Base-by-base conservation (phyloP, 2,113 vertebrate species). In the Bubo bubo region DNA sequence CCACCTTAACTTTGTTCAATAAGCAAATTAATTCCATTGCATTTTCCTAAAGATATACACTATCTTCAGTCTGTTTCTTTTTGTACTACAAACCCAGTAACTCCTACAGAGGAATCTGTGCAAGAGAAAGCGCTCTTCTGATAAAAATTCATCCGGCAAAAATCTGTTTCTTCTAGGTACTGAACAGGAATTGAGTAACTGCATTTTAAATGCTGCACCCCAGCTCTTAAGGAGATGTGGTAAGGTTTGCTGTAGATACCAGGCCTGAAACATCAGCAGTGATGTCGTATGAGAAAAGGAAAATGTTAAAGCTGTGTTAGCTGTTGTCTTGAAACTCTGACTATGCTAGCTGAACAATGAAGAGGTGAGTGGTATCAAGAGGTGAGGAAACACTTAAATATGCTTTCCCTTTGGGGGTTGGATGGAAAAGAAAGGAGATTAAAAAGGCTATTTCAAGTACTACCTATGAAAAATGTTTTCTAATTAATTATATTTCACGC, bases 221-320 rank as follows among this genome's bases (percentile, higher is more conserved):
- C 60, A 32, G 58, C 35, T 63, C 35, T 26, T 32, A 32, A 15
- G n/a, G 53, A 72, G 30, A 64, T 0, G 0, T 2, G 3, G 24
- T 27, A 39, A 32, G 12, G 45, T 50, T 35, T 79, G 66, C 32
- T 71, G 55, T 27, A n/a, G 75, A 22, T 35, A 35, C 27, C 30
- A 62, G 58, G 53, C 70, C 74, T 68, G 43, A 60, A 66, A 53
- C 26, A 35, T 9, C 41, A 62, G 49, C 18, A 41, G 18, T 12
- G 45, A 52, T 20, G 8, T 17, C 0, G 0, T 24, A 10, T 18
- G 52, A 74, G 56, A 32, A 64, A 73, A 68, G n/a, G 52, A 68
- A 70, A 81, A 63, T 12, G 6, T 41, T 63, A 72, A 79, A 52
- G 9, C n/a, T 41, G 22, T 26, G 8, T 39, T 39, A 74, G 28